Conservation (phyloP, 1,140 invertebrate species). For the Drosophila jambulina region DNA sequence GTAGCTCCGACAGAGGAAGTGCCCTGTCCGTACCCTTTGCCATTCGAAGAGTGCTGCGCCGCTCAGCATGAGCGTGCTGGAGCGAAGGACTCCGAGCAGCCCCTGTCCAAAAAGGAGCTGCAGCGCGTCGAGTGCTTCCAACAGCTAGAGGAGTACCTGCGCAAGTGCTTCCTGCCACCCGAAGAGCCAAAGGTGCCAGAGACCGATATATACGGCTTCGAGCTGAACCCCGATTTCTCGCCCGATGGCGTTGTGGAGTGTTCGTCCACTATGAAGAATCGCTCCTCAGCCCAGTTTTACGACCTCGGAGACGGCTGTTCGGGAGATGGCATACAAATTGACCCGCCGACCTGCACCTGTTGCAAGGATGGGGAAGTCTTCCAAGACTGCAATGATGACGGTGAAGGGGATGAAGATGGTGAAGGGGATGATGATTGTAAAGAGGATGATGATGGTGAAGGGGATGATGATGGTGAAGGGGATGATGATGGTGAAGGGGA, state of each 20-base stretch:
- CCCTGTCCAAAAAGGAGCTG: not conserved
- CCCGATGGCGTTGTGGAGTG: not conserved
- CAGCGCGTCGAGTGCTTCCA: slow-evolving; percentile 42
- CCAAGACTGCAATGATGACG: slow-evolving; percentile 11
- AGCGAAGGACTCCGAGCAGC: not conserved
- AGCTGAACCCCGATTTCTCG: slow-evolving; percentile 48
- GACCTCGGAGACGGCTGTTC: slow-evolving; percentile 6
- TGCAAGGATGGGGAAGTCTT: slow-evolving; percentile 4
- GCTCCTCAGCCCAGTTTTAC: not conserved
- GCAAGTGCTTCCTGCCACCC: slow-evolving; percentile 38
- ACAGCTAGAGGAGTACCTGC: slow-evolving; percentile 47
- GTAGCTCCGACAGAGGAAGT: slow-evolving; percentile 9
- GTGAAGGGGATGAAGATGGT: too few species aligned
- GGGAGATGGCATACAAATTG: not conserved
- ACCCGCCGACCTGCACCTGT: too few species aligned
- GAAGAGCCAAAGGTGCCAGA: not conserved
- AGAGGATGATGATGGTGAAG: too few species aligned
- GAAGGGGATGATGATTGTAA: too few species aligned
- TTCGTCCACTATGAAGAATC: not conserved
- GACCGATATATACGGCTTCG: slow-evolving; percentile 51
- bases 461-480: too few species aligned
- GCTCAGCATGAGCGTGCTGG: not conserved
- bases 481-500: too few species aligned
- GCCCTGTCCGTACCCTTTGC: not conserved
- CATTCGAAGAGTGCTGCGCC: slow-evolving; percentile 41